Evolutionary conservation across 1,140 invertebrate species (phyloP).

Genomic region (Drosophila pectinifera): DNA sequence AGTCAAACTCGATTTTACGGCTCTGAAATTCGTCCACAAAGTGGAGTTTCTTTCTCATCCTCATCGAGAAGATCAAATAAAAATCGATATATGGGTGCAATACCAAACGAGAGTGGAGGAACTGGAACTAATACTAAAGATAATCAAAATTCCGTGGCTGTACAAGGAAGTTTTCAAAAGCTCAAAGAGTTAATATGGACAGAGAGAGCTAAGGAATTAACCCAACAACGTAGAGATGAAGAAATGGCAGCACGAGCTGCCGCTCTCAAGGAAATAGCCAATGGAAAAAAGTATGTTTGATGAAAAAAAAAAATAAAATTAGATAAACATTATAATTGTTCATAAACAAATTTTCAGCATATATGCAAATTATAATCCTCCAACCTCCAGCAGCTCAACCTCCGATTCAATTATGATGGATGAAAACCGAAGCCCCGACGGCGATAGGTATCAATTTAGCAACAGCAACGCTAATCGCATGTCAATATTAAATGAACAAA

Average conservation of each 20-base stretch:
- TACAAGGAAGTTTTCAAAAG: slow-evolving; percentile 88
- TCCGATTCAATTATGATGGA: slow-evolving; percentile 70
- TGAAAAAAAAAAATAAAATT: not conserved
- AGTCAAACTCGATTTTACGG: slow-evolving; percentile 58
- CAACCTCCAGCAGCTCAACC: slow-evolving; percentile 8
- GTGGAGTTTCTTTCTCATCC: slow-evolving; percentile 3
- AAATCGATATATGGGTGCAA: slow-evolving; percentile 71
- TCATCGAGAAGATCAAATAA: slow-evolving; percentile 58
- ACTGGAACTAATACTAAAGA: slow-evolving; percentile 26
- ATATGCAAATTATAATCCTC: slow-evolving; percentile 40
- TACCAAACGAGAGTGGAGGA: slow-evolving; percentile 46
- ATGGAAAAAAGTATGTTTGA: slow-evolving; percentile 83
- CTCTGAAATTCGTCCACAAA: slow-evolving; percentile 50
- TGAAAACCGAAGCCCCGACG: slow-evolving; percentile 74
- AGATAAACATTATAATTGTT: not conserved
- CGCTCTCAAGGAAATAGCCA: slow-evolving; percentile 86
- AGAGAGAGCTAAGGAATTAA: slow-evolving; percentile 89
- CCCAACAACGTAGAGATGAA: slow-evolving; percentile 87
- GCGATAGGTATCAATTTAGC: slow-evolving; percentile 27
- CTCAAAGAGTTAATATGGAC: slow-evolving; percentile 87
- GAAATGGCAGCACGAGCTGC: slow-evolving; percentile 87
- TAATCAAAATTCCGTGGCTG: slow-evolving; percentile 78
- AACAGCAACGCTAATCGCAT: slow-evolving; percentile 27
- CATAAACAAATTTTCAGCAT: slow-evolving; percentile 40
- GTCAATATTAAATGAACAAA: slow-evolving; percentile 54